Percentiles rank a stretch among this genome's conserved stretches.
Conservation (phyloP, 2,797 vertebrate genomes). For the Diceros bicornis region DNA sequence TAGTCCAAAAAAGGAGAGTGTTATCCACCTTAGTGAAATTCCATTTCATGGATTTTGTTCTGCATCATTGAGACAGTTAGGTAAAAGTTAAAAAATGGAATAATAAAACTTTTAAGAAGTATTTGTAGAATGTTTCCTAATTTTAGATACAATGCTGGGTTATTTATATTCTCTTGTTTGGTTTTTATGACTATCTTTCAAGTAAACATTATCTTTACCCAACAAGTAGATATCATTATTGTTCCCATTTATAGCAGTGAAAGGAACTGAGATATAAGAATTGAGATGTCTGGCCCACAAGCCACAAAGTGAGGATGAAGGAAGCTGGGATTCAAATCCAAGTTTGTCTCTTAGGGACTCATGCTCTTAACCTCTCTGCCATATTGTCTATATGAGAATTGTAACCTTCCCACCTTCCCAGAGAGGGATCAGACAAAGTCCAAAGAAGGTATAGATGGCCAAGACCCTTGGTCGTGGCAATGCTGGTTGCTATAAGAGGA, state of each 20-base stretch:
- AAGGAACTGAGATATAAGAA: not conserved
- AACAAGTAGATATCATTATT: not conserved
- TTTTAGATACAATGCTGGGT: not conserved
- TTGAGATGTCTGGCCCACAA: not conserved
- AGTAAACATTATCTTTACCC: not conserved
- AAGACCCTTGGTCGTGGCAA: not conserved
- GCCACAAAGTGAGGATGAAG: not conserved
- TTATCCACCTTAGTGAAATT: not conserved
- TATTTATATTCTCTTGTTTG: not conserved
- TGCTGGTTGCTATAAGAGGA: slow-evolving; percentile 72
- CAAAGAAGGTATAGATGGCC: not conserved
- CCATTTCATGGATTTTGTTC: not conserved
- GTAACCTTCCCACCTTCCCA: not conserved
- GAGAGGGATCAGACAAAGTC: not conserved
- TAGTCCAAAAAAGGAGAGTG: not conserved
- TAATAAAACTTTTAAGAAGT: not conserved
- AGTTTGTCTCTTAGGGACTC: not conserved
- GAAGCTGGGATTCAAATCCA: not conserved
- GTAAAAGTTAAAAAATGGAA: not conserved
- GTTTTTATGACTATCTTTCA: slow-evolving; percentile 30
- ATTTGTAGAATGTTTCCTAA: not conserved
- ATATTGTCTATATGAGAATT: slow-evolving; percentile 35
- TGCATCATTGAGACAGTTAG: not conserved
- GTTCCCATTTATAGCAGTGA: not conserved
- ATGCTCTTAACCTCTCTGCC: not conserved